Evolutionary conservation across 2,797 vertebrate species (phyloP).

Genomic region (Pseudochromis fuscus): DNA sequence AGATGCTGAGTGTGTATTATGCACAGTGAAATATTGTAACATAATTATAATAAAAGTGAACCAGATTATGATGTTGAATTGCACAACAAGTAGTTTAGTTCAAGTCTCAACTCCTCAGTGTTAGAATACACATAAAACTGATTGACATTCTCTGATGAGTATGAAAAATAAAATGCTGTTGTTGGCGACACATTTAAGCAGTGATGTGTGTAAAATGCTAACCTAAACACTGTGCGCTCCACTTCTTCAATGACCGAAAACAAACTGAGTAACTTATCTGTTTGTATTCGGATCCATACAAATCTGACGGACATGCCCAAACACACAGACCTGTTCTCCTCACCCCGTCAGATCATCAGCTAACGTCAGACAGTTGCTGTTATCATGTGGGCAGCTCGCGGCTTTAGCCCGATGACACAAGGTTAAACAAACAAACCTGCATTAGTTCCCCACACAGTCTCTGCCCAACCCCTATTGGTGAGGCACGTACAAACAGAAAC

Average conservation of each 20-base stretch:
- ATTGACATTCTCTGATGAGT: too few species aligned
- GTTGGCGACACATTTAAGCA: too few species aligned
- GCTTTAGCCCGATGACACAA: constrained; percentile 67
- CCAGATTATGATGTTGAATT: too few species aligned
- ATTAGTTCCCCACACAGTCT: constrained; percentile 57
- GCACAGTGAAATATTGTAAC: too few species aligned
- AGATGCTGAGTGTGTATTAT: too few species aligned
- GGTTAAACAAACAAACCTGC: constrained; percentile 81
- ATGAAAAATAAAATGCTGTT: too few species aligned
- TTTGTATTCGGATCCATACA: constrained; percentile 35
- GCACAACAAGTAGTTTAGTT: too few species aligned
- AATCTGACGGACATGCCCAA: constrained; percentile 32
- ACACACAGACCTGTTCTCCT: constrained; percentile 47
- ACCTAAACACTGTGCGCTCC: too few species aligned
- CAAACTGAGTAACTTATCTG: constrained; percentile 28
- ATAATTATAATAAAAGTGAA: too few species aligned
- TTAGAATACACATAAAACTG: too few species aligned
- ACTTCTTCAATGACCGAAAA: constrained; percentile 10
- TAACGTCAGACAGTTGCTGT: constrained; percentile 55
- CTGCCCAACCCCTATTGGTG: constrained; percentile 61
- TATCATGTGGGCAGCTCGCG: constrained; percentile 60
- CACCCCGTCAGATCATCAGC: constrained; percentile 36
- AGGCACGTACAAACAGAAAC: constrained; percentile 68
- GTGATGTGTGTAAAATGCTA: too few species aligned
- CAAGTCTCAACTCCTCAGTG: too few species aligned